These are phyloP conservation scores for Nannobrachium achirus DNA, from an alignment of 2,113 vertebrate species.

Conservation along the genomic window DNA sequence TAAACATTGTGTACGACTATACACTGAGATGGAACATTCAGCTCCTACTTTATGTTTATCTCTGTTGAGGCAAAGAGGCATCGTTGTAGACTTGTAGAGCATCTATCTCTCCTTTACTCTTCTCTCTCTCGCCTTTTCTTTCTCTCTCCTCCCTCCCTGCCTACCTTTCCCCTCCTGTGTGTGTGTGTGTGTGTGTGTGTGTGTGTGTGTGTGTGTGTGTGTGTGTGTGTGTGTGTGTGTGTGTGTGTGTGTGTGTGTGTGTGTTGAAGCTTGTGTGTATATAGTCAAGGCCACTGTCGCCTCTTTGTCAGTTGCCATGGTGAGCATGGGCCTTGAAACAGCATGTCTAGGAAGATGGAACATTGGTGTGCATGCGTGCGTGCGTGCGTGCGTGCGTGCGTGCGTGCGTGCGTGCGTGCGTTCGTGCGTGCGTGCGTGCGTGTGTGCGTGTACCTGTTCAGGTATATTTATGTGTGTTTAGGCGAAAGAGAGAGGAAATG, in stretches of 20 bases:
- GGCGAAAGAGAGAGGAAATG: neutral
- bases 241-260: too few species aligned
- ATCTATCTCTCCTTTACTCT: neutral
- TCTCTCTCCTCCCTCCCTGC: neutral
- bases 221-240: too few species aligned
- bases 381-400: neutral
- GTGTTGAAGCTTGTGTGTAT: slow-evolving; percentile 21
- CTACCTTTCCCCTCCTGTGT: too few species aligned
- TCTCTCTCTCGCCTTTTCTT: neutral
- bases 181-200: too few species aligned
- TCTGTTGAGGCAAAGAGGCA: too few species aligned
- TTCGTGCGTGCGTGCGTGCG: neutral
- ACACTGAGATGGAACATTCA: too few species aligned
- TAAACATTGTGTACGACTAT: too few species aligned
- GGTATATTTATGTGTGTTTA: neutral
- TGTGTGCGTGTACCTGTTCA: too few species aligned
- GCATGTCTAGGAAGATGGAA: slow-evolving; percentile 43
- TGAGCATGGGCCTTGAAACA: slow-evolving; percentile 40
- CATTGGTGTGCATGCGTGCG: slow-evolving; percentile 16
- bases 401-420: neutral
- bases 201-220: too few species aligned
- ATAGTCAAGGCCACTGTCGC: slow-evolving; percentile 48
- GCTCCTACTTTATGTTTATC: too few species aligned
- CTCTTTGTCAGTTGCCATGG: slow-evolving; percentile 69
- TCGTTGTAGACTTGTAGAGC: too few species aligned